Base-by-base conservation (phyloP, 2,888 invertebrate species). In the Amphipyra berbera region DNA sequence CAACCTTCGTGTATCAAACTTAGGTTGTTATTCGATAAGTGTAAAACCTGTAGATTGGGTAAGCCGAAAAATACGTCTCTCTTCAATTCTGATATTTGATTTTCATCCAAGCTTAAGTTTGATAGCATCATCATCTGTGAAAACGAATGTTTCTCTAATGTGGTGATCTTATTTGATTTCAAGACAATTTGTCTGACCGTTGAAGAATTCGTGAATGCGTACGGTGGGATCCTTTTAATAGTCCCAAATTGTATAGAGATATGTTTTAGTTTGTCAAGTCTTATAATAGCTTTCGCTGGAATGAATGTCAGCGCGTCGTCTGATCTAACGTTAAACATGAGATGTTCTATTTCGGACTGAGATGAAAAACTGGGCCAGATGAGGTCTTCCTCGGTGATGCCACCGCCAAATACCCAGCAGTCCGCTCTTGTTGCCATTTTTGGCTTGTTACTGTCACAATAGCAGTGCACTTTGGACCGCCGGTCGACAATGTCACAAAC, bases 1-100 rank as follows among this genome's bases (percentile, higher is more conserved):
- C 99, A 97, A 68, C 97, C 97, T 77, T 98, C 98, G 81, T 99
- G 98, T 54, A 98, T 95, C 45, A 97, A 95, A 80, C 97, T 97
- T 60, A 99, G 95, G 82, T 97, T 97, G 90, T 99, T 99, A 83
- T 97, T 97, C 77, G 98, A 98, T 63, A 99, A 94, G 82, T 96
- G 96, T 62, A 99, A 95, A 53, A 97, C 95, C 76, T 96, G 96
- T 74, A 97, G 90, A 52, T 96, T 95, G 0, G 97, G 97, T 66
- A 98, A 88, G 82, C 97, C 96, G 65, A 96, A 96, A 88, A 98
- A 98, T 1, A 97, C 97, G 78, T 96, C 96, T 54, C 97, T 95
- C 83, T 96, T 96, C 66, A 98, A 94, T 86, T 97, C 97, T 10
- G 96, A 95, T 83, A 98, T 97, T 80, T 96, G 95, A 89, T 98